Percentiles rank a stretch among this genome's conserved stretches.
These are phyloP conservation scores for Calliscelio sp. DNA, from an alignment of 2,888 invertebrate species.

Conservation along the genomic window DNA sequence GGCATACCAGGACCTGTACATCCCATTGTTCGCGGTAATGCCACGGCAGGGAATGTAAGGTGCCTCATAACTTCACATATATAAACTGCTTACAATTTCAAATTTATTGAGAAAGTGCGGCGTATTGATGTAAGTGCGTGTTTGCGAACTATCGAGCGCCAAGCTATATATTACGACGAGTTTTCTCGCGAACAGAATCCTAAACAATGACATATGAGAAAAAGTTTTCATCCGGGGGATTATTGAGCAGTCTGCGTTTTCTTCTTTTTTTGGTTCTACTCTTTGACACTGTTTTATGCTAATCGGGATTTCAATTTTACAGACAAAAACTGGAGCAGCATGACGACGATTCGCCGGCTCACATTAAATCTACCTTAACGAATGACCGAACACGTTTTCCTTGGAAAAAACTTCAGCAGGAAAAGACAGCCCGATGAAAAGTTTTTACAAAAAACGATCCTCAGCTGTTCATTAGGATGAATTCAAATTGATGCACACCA, in stretches of 20 bases:
- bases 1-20: constrained; percentile 74
- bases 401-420: constrained; percentile 4
- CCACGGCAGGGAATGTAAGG: constrained; percentile 52
- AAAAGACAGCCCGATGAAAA: constrained; percentile 26
- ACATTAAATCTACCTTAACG: constrained; percentile 42
- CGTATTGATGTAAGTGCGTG: constrained; percentile 62
- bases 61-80: constrained; percentile 50
- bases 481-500: constrained; percentile 27
- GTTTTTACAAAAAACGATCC: constrained; percentile 34
- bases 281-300: constrained; percentile 34
- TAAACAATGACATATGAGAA: constrained; percentile 39
- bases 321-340: constrained; percentile 24
- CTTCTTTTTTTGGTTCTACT: too few relatives aligned
- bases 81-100: constrained; percentile 68
- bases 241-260: constrained; percentile 11
- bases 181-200: constrained; percentile 33
- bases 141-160: constrained; percentile 45
- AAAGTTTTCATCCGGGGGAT: constrained; percentile 18
- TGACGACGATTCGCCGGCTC: background rate
- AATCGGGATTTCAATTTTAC: constrained; percentile 32
- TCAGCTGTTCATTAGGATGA: constrained; percentile 42
- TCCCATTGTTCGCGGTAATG: constrained; percentile 72
- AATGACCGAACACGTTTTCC: constrained; percentile 48
- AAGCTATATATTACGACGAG: constrained; percentile 24
- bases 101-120: constrained; percentile 63